Evolutionary conservation across 2,888 invertebrate genomes (phyloP).

Genomic region (Dasypogon diadema): DNA sequence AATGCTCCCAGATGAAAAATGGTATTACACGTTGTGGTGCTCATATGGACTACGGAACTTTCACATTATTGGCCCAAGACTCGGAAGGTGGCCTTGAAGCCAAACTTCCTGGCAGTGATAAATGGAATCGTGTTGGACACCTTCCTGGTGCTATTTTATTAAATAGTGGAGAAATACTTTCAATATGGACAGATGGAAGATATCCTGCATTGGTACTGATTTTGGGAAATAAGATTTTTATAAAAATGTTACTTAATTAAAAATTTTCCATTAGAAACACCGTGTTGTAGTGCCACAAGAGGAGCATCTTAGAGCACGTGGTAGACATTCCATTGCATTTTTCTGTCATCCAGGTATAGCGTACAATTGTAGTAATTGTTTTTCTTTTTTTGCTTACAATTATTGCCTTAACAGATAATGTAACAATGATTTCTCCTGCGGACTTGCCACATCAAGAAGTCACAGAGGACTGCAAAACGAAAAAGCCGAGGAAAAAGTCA

Average conservation of each 20-base stretch:
- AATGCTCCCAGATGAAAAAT: slow-evolving; percentile 68
- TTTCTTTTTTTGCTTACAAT: background rate
- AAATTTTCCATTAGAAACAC: slow-evolving; percentile 71
- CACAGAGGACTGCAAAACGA: slow-evolving; percentile 61
- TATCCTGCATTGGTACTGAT: slow-evolving; percentile 75
- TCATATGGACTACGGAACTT: slow-evolving; percentile 81
- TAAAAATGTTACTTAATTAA: slow-evolving; percentile 21
- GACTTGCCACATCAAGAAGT: slow-evolving; percentile 65
- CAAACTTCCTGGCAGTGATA: slow-evolving; percentile 74
- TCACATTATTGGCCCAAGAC: slow-evolving; percentile 81
- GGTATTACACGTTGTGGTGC: slow-evolving; percentile 74
- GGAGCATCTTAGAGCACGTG: slow-evolving; percentile 73
- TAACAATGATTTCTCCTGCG: slow-evolving; percentile 67
- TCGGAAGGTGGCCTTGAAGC: slow-evolving; percentile 79
- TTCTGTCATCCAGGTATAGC: slow-evolving; percentile 79
- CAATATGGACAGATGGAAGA: slow-evolving; percentile 79
- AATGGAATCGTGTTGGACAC: slow-evolving; percentile 81
- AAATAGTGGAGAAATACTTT: slow-evolving; percentile 80
- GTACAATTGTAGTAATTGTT: background rate
- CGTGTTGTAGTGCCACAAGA: slow-evolving; percentile 80
- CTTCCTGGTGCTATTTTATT: slow-evolving; percentile 82
- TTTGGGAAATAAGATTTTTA: slow-evolving; percentile 22
- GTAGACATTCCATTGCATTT: slow-evolving; percentile 82
- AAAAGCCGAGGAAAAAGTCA: slow-evolving; percentile 67
- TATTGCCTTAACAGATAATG: slow-evolving; percentile 61